These are phyloP conservation scores for Dicycla oo DNA, from an alignment of 2,888 invertebrate species.

Conservation along the genomic window DNA sequence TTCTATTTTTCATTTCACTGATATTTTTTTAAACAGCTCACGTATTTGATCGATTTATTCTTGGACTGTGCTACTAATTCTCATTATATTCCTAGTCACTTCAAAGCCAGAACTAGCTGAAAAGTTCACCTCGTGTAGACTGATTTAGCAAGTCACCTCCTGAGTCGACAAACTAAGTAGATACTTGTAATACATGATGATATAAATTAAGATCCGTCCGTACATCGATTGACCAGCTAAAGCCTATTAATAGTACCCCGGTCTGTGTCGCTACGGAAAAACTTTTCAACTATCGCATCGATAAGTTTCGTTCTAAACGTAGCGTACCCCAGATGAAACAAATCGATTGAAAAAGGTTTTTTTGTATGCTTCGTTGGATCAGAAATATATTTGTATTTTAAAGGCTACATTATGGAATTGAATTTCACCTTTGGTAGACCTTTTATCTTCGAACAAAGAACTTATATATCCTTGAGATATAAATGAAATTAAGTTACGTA, in stretches of 20 bases:
- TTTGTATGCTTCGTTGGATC: conserved; percentile 10
- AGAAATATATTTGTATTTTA: conserved; percentile 18
- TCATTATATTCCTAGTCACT: background rate
- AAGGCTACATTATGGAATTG: conserved; percentile 20
- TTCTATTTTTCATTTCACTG: no score
- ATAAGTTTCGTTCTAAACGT: conserved; percentile 29
- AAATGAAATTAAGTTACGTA: background rate
- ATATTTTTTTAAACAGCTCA: no score
- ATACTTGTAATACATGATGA: conserved; percentile 7
- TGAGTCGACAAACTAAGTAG: background rate
- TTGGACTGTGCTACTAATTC: background rate
- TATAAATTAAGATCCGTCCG: background rate
- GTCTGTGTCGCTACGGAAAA: background rate
- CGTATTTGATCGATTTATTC: no score
- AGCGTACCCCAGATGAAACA: conserved; percentile 12
- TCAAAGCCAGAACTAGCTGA: background rate
- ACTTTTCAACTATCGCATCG: background rate
- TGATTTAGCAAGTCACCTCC: background rate
- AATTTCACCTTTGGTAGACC: conserved; percentile 3
- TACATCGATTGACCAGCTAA: conserved; percentile 7
- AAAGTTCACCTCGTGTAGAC: background rate
- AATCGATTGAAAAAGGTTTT: conserved; percentile 40
- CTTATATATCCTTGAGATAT: background rate
- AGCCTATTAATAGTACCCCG: conserved; percentile 30
- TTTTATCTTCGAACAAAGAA: background rate